Percentiles rank a stretch among this genome's conserved stretches.
These are phyloP conservation scores for Anarhynchus alexandrinus DNA, from an alignment of 2,113 vertebrate genomes.

Conservation along the genomic window DNA sequence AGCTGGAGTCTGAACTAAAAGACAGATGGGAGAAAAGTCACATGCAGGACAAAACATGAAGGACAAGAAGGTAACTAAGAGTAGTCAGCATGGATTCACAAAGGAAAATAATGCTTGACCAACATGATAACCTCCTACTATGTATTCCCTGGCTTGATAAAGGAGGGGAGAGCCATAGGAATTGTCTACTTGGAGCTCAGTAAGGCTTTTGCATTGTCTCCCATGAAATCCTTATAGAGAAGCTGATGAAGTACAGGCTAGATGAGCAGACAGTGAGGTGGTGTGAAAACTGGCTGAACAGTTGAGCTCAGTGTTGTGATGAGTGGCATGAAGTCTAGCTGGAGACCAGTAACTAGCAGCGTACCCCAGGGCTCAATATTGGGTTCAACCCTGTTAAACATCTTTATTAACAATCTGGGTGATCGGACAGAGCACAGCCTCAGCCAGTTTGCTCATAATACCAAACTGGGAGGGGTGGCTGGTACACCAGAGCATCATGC, in stretches of 20 bases:
- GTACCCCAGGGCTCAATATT: not conserved
- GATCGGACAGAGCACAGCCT: not conserved
- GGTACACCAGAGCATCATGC: not conserved
- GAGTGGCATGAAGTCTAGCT: not conserved
- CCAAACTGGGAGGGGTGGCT: not conserved
- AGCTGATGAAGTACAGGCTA: not conserved
- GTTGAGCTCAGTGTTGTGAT: not conserved
- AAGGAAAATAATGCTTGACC: not conserved
- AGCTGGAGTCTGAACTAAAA: not conserved
- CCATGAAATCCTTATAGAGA: not conserved
- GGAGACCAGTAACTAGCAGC: not conserved
- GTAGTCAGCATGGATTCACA: not conserved
- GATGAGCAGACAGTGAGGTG: not conserved
- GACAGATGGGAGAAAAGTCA: not conserved
- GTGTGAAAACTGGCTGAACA: not conserved
- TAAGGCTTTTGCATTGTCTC: not conserved
- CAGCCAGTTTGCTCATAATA: not conserved
- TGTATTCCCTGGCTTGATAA: not conserved
- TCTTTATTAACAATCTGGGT: not conserved
- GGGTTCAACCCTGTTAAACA: not conserved
- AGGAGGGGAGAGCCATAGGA: not conserved
- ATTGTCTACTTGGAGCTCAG: not conserved
- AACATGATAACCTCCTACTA: not conserved
- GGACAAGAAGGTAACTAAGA: not conserved
- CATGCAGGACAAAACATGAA: not conserved